A percentile compares a stretch with the other conserved stretches of the same genome.
These are phyloP conservation scores for Fabriciana adippe DNA, from an alignment of 2,888 invertebrate species.

Conservation along the genomic window DNA sequence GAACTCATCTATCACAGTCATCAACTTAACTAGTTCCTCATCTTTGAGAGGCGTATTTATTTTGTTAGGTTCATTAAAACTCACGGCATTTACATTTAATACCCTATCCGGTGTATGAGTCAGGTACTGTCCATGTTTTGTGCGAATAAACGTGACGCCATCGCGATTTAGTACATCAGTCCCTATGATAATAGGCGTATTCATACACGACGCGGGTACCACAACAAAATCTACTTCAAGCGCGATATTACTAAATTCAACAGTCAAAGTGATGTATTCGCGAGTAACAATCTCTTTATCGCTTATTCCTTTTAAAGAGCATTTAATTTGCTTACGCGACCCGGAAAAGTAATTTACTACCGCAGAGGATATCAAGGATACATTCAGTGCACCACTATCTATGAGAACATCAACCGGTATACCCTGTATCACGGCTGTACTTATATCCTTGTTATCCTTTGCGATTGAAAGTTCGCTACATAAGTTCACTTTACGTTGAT, in stretches of 20 bases:
- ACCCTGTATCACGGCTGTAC: constrained; percentile 26
- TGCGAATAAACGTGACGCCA: constrained; percentile 40
- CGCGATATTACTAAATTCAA: constrained; percentile 35
- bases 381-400: constrained; percentile 40
- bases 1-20: constrained; percentile 35
- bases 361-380: constrained; percentile 37
- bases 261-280: constrained; percentile 29
- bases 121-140: constrained; percentile 34
- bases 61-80: not conserved
- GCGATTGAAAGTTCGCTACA: constrained; percentile 12
- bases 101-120: constrained; percentile 23
- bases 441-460: constrained; percentile 28
- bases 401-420: constrained; percentile 41
- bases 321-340: constrained; percentile 10
- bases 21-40: constrained; percentile 11
- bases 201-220: constrained; percentile 38
- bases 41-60: constrained; percentile 32
- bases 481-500: constrained; percentile 38
- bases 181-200: constrained; percentile 40
- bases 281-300: constrained; percentile 21
- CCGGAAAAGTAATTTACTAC: constrained; percentile 30
- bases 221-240: constrained; percentile 40
- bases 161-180: constrained; percentile 44
- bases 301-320: constrained; percentile 33
- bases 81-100: not conserved